These are phyloP conservation scores for Philonicus albiceps DNA, from an alignment of 2,888 invertebrate genomes.

Conservation along the genomic window DNA sequence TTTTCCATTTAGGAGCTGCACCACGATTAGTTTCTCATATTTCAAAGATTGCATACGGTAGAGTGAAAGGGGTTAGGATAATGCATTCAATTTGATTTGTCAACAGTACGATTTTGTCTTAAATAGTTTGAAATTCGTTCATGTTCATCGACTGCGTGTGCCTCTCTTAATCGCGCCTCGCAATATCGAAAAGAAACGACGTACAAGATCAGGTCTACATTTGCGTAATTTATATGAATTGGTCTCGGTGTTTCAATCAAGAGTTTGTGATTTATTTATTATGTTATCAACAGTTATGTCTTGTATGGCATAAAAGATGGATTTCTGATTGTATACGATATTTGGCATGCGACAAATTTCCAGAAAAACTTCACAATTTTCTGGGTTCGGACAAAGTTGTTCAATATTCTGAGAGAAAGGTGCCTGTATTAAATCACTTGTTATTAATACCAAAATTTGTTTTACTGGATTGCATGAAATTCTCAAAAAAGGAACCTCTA, in stretches of 20 bases:
- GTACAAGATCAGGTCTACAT: background rate
- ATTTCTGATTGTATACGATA: background rate
- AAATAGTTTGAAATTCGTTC: background rate
- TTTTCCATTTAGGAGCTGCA: background rate
- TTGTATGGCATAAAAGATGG: background rate
- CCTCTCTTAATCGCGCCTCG: background rate
- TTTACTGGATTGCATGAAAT: no score
- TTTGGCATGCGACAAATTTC: background rate
- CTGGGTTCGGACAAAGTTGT: background rate
- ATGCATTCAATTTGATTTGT: constrained; percentile 1
- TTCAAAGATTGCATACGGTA: background rate
- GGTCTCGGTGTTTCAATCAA: background rate
- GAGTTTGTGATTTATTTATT: background rate
- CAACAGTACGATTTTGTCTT: background rate
- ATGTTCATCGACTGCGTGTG: background rate
- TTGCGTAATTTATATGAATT: background rate
- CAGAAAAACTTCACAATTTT: background rate
- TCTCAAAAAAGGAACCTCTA: no score
- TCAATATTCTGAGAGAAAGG: background rate
- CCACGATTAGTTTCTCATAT: constrained; percentile 13
- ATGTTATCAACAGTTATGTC: background rate
- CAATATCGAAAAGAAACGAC: background rate
- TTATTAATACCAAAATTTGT: no score
- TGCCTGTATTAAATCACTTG: no score
- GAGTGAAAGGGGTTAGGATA: constrained; percentile 19